Evolutionary conservation across 2,797 vertebrate species (phyloP), one percentile per base, ranked within the genome.

Genomic region (Ctenochaetus hawaiiensis): DNA sequence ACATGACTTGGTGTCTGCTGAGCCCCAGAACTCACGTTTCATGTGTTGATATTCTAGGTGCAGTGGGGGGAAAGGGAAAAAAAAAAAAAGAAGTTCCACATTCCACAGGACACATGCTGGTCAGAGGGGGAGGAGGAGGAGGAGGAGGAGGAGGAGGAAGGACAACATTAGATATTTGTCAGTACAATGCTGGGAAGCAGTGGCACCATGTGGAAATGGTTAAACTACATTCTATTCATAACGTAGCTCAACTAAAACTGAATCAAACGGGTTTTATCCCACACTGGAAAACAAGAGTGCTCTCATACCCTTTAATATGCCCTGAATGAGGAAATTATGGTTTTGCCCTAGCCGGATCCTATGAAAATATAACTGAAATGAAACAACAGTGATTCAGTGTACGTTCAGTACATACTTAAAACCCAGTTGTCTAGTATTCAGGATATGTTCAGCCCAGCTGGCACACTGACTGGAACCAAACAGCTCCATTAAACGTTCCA

Each of bases 1-100:
- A 58, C n/a, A 58, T 20, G 34, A 48, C 48, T 37, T 68, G 66
- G 53, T 75, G 61, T 64, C 44, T 80, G 62, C 49, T 47, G 54
- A 70, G 67, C 49, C 39, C 53, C 45, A 69, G 78, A 83, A 67
- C 70, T 90, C 83, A 87, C 48, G 22, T 87, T 84, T 84, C 81
- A 72, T 71, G 44, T 85, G 77, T 90, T 92, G 90, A 89, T 87
- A 89, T 87, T 87, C 57, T 82, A 37, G 44, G 48, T 71, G 37
- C 43, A 69, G 39, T 22, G 52, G 72, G 58, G 10, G 12, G 11
- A 56, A 34, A 17, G 8, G 20, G 5, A 30, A 30, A 43, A 67
- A 30, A 30, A 30, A 43, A 67, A 67, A 45, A 67, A 64, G 26
- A 51, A 65, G 34, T 13, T 66, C 11, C 58, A 69, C 75, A 91